Base-by-base conservation (phyloP, 2,888 invertebrate species). In the Germaria angustata region DNA sequence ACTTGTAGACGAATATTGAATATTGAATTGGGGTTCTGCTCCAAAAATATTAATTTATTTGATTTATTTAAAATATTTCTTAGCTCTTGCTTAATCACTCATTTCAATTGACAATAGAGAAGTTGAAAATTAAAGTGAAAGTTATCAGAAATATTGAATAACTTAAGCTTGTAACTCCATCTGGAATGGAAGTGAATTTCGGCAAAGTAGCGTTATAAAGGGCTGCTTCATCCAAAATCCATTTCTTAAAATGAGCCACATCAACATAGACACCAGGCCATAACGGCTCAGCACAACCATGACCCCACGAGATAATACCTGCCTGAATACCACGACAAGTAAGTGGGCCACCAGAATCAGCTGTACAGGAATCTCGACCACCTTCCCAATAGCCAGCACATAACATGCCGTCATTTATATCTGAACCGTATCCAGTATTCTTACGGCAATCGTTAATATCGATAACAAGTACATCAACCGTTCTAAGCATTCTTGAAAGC, bases 291-390 rank as follows among this genome's bases (percentile, higher is more conserved):
- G 95, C 96, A 88, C 97, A 97, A 1, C 94, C 92, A 32, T 95
- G n/a, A 15, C 97, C 97, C 95, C 95, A 97, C 0, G 96, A 96
- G 0, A 97, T 96, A 61, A 97, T 92, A 1, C 97, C 97, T 3
- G 95, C 92, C 87, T 95, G 91, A 87, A 94, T 94, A 87, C 94
- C 93, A 20, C 86, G 76, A 57, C 88, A 88, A 90, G 96, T 93
- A 28, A 97, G 91, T 0, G 97, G 96, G 2, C 97, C 97, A 13
- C 97, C 97, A 6, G 95, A 96, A 90, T 97, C 96, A 11, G 96
- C 96, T 92, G 94, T 94, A 87, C 96, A 97, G n/a, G 89, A 94
- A 89, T 97, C 97, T 66, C 94, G 94, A 13, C 95, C 95, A 0
- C 96, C 96, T 49, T 94, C 92, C 84, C 92, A 93, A 1, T 93